These are phyloP conservation scores for Nasonia giraulti DNA, from an alignment of 1,140 invertebrate genomes.

Conservation along the genomic window DNA sequence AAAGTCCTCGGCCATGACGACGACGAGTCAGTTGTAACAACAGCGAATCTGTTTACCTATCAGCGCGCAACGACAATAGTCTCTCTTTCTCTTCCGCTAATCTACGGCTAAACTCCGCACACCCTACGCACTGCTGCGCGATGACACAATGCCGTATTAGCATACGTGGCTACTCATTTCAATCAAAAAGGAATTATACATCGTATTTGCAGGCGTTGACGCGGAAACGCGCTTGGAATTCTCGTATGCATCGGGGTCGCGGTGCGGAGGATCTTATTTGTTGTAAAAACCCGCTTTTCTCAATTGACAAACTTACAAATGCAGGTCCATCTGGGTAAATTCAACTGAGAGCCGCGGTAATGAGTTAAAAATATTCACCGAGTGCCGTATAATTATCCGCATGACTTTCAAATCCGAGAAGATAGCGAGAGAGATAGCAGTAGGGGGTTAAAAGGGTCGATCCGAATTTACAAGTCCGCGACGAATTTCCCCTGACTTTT, in stretches of 20 bases:
- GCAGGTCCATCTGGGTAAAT: no score
- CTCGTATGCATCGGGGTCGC: background rate
- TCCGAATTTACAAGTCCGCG: slow-evolving; percentile 16
- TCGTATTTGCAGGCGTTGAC: background rate
- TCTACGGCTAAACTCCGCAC: background rate
- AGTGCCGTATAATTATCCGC: background rate
- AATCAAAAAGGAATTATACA: slow-evolving; percentile 26
- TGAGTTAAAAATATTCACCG: background rate
- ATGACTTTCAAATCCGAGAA: background rate
- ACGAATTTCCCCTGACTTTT: slow-evolving; percentile 3
- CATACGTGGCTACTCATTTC: slow-evolving; percentile 4
- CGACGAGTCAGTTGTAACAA: background rate
- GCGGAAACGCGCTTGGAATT: background rate
- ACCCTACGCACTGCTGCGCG: background rate
- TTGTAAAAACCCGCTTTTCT: no score
- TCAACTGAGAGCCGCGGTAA: background rate
- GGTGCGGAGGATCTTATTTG: background rate
- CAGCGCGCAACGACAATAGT: no score
- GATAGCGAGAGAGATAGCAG: no score
- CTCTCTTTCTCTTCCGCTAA: background rate
- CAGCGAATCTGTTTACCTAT: background rate
- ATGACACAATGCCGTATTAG: background rate
- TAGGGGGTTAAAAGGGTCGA: background rate
- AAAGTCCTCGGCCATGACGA: background rate
- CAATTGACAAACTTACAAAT: no score